These are phyloP conservation scores for Lycaena phlaeas DNA, from an alignment of 2,888 invertebrate genomes.

Conservation along the genomic window DNA sequence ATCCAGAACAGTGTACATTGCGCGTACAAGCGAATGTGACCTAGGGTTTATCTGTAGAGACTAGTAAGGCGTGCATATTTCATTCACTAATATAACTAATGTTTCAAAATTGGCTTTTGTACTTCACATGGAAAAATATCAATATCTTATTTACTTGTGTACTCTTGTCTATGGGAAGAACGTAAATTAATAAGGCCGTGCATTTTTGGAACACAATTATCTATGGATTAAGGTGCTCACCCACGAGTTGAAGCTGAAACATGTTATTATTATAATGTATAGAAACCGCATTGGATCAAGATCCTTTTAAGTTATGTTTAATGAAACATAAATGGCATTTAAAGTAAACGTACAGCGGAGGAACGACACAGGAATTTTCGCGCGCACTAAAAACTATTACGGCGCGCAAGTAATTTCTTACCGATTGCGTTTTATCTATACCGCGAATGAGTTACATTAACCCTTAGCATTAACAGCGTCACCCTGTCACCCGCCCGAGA, in stretches of 20 bases:
- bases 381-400: neutral
- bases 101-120: neutral
- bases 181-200: no score
- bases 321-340: neutral
- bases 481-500: slow-evolving; percentile 70
- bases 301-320: neutral
- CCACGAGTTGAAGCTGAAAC: no score
- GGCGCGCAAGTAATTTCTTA: neutral
- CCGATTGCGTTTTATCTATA: neutral
- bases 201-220: no score
- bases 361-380: neutral
- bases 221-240: no score
- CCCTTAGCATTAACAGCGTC: slow-evolving; percentile 67
- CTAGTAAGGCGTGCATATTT: slow-evolving; percentile 18
- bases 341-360: neutral
- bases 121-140: neutral
- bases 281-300: no score
- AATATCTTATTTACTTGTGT: neutral
- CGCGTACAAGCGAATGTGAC: slow-evolving; percentile 18
- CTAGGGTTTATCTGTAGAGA: slow-evolving; percentile 13
- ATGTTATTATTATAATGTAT: no score
- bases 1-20: slow-evolving; percentile 63
- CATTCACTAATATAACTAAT: slow-evolving; percentile 5
- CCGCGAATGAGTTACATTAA: slow-evolving; percentile 2
- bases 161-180: no score